Conservation (phyloP, 2,113 vertebrate species). For the Corythaeola cristata region DNA sequence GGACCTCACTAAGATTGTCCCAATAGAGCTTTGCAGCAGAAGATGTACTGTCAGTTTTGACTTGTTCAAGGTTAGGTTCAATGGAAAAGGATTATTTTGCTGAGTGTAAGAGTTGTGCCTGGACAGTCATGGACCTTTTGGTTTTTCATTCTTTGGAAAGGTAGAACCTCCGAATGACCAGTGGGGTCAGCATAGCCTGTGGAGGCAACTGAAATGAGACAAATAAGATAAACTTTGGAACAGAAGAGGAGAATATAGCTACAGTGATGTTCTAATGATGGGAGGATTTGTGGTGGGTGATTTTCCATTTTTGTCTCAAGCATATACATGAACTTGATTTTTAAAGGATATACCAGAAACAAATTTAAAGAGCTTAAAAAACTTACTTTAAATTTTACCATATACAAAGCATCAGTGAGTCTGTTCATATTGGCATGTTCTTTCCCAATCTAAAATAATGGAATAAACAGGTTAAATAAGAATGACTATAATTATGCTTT, state of each 20-base stretch:
- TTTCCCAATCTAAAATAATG: slow-evolving; percentile 80
- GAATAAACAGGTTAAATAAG: neutral
- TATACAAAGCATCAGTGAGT: slow-evolving; percentile 92
- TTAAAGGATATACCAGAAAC: neutral
- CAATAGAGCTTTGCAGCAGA: neutral
- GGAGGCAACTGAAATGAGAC: neutral
- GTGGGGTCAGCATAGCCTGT: neutral
- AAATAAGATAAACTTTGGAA: neutral
- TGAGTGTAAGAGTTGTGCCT: neutral
- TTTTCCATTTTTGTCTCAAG: neutral
- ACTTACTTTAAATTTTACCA: slow-evolving; percentile 94
- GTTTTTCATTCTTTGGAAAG: neutral
- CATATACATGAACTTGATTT: neutral
- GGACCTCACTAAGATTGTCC: neutral
- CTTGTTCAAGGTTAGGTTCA: neutral
- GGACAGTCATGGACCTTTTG: neutral
- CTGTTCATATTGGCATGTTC: slow-evolving; percentile 86
- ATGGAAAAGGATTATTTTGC: neutral
- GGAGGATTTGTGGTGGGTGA: neutral
- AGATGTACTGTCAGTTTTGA: neutral
- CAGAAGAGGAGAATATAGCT: neutral
- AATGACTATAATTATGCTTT: neutral
- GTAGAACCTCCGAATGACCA: neutral
- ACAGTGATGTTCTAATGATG: neutral
- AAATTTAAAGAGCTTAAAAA: neutral